These are phyloP conservation scores for Sebastes aleutianus DNA, from an alignment of 2,797 vertebrate genomes.

Conservation along the genomic window DNA sequence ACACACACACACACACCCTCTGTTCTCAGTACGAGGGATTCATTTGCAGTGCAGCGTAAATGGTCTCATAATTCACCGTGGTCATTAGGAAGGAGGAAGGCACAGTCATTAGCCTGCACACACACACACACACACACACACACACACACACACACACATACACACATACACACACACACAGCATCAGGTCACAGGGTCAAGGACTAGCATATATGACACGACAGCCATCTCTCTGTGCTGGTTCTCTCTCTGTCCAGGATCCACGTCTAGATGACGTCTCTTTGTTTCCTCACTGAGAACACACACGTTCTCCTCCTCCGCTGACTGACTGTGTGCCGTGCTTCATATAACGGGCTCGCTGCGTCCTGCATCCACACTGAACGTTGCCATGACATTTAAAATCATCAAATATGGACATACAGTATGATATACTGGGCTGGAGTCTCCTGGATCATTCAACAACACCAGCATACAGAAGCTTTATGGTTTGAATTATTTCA, in stretches of 20 bases:
- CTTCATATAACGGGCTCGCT: neutral
- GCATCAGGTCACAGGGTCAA: slow-evolving; percentile 12
- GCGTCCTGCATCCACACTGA: neutral
- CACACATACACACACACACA: too few species aligned
- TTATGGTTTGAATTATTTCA: neutral
- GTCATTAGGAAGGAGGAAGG: slow-evolving; percentile 65
- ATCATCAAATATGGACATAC: neutral
- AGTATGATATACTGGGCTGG: neutral
- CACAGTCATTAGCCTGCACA: slow-evolving; percentile 45
- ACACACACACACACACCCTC: neutral
- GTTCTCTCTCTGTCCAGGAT: too few species aligned
- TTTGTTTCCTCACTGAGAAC: neutral
- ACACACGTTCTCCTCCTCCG: too few species aligned
- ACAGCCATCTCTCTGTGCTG: too few species aligned
- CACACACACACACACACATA: too few species aligned
- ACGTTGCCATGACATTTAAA: neutral
- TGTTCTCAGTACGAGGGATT: slow-evolving; percentile 37
- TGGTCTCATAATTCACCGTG: slow-evolving; percentile 57
- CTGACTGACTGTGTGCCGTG: too few species aligned
- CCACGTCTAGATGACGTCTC: neutral
- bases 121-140: too few species aligned
- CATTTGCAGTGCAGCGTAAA: slow-evolving; percentile 54
- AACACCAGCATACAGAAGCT: neutral
- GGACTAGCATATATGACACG: neutral
- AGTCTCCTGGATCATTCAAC: neutral